Base-by-base conservation (phyloP, 30 jellyfish, hydroid and myxozoan species). In the Turritopsis dohrnii region DNA sequence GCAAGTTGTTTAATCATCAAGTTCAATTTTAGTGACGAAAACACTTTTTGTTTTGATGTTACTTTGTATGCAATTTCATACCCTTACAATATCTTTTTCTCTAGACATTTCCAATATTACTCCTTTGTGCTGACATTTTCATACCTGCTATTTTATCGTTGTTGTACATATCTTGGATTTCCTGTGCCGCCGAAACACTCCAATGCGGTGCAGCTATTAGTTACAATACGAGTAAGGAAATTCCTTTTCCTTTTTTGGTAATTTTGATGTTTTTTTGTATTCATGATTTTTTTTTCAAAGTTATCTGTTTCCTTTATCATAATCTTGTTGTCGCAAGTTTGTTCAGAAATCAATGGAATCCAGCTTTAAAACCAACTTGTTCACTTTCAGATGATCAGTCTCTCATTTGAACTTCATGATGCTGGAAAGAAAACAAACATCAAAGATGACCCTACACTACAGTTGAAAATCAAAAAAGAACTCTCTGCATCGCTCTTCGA, bases 161-260 rank as follows among this genome's bases (percentile, higher is more conserved):
- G 93, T 22, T 93, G 96, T 74, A 71, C 93, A 0, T 93, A 93
- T 90, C 82, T 65, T 88, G 98, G 98, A 24, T 85, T 84, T 75
- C 89, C 87, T 20, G 81, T 75, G 26, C 96, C 98, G 1, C 96
- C 96, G 0, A 72, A 89, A 29, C 98, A 93, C 28, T 93, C 97
- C 81, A 93, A 93, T 88, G 98, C 98, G 18, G 88, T 93, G 54
- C 98, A 93, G 79, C 94, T 93, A 8, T 87, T 93, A 21, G 96
- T 88, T 9, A 93, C 98, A 7, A 90, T 93, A 28, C 83, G 96
- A 16, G 87, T 60, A 80, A 80, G 77, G 21, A 28, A 9, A 9
- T 29, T 29, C 7, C 53, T 52, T 76, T 60, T 60, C 19, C 73
- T 18, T 21, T 60, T 60, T 60, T 60, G 19, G 20, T 17, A 16